Evolutionary conservation across 2,888 invertebrate species (phyloP), one percentile per base, ranked within the genome.

Genomic region (Phyllotreta striolata): DNA sequence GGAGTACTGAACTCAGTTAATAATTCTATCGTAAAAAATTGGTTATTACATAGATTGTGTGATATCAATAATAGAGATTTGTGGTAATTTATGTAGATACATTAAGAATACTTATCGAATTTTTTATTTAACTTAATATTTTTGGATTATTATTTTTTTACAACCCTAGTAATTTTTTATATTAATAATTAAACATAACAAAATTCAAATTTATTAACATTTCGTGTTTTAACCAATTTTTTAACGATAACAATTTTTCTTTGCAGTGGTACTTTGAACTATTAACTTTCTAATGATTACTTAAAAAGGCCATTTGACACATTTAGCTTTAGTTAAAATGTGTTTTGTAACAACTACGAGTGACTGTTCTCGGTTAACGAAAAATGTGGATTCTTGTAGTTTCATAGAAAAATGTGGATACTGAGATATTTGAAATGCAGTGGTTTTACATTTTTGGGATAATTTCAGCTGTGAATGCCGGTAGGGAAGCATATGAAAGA

Each of bases 401-500:
- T 57, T 55, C 39, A 12, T 40, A 63, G 63, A 38, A 64, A 56
- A 61, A 64, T 64, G 64, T 56, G 64, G 37, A 54, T 56, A 64
- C 43, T 64, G 40, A 64, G 12, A 24, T 34, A 47, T 62, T 62
- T 51, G 64, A 61, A 41, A 64, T 64, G 64, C 61, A 61, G 64
- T 64, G 64, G 64, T 54, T 64, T 52, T 57, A 57, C 54, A 52
- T 64, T 57, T 38, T 58, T 41, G 64, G 64, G 54, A 46, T 64
- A 57, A 62, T 64, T 38, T 35, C 56, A 39, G 56, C 61, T n/a
- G 64, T 57, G 1, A 61, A 57, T 52, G 64, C 61, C 40, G 64
- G 64, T 14, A 61, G 64, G 14, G 64, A 64, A 56, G 56, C 61
- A 6, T 64, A 64, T 44, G 64, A 64, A 44, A 61, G 64, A 52